Conservation (phyloP, 2,113 vertebrate species). For the Alexandromys fortis region DNA sequence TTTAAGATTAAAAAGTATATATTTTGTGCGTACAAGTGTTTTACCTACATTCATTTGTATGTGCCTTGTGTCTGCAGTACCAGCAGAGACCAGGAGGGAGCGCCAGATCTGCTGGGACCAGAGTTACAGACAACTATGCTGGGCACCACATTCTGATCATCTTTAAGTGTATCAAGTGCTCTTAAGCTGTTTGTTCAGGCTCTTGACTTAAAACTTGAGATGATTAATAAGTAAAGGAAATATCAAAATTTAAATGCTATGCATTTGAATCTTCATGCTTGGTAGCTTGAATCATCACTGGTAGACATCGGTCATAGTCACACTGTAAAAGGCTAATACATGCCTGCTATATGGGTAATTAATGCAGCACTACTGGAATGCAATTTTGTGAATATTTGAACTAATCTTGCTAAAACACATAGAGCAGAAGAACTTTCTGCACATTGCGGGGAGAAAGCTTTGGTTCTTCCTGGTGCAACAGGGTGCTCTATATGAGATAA, state of each 20-base stretch:
- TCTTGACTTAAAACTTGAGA: not conserved
- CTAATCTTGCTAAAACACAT: not conserved
- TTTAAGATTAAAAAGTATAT: not conserved
- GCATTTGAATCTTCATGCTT: not conserved
- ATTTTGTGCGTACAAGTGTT: not conserved
- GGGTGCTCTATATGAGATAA: not conserved
- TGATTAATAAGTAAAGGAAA: not conserved
- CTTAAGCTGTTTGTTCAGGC: not conserved
- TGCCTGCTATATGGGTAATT: not conserved
- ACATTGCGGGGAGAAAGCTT: not conserved
- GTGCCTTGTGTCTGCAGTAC: not conserved
- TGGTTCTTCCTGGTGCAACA: not conserved
- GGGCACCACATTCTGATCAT: too few relatives aligned
- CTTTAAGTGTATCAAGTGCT: not conserved
- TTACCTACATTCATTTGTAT: too few relatives aligned
- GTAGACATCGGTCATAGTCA: not conserved
- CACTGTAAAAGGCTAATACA: not conserved
- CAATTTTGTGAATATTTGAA: not conserved
- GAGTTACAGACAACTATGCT: not conserved
- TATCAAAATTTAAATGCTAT: not conserved
- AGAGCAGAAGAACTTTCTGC: not conserved
- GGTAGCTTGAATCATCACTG: not conserved
- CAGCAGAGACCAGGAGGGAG: too few relatives aligned
- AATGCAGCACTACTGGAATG: not conserved
- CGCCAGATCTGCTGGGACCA: not conserved